These are phyloP conservation scores for Clusia tigrina DNA, from an alignment of 2,888 invertebrate species.

Conservation along the genomic window DNA sequence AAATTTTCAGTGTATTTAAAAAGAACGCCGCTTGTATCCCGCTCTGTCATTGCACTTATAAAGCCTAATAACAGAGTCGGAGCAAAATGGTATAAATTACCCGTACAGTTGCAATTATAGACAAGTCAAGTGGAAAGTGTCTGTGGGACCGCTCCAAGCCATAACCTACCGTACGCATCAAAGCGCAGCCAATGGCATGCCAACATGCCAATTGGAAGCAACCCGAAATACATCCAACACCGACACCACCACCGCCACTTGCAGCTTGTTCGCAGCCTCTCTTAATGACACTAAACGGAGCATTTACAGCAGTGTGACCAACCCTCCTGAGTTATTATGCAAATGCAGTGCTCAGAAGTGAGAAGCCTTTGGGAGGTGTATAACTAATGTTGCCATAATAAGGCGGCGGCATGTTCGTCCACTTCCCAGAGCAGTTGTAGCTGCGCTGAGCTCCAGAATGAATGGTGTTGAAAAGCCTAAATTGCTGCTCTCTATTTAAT, in stretches of 20 bases:
- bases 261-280: no score
- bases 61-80: background rate
- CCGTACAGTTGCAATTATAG: no score
- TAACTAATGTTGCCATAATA: slow-evolving; percentile 20
- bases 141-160: no score
- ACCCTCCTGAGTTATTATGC: slow-evolving; percentile 17
- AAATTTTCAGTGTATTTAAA: no score
- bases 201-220: background rate
- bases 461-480: slow-evolving; percentile 16
- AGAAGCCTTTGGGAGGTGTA: slow-evolving; percentile 5
- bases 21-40: background rate
- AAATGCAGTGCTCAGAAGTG: slow-evolving; percentile 4
- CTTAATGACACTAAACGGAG: slow-evolving; percentile 35
- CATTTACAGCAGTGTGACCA: slow-evolving; percentile 32
- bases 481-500: slow-evolving; percentile 45
- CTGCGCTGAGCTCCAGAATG: slow-evolving; percentile 2
- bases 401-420: background rate
- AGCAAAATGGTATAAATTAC: background rate
- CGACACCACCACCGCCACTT: no score
- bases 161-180: slow-evolving; percentile 20
- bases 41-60: background rate
- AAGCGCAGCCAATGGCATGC: background rate
- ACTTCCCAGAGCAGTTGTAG: background rate
- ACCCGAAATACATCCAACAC: no score
- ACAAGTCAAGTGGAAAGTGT: no score